Conservation (phyloP, 1,140 invertebrate species). For the Calliopsis andreniformis region DNA sequence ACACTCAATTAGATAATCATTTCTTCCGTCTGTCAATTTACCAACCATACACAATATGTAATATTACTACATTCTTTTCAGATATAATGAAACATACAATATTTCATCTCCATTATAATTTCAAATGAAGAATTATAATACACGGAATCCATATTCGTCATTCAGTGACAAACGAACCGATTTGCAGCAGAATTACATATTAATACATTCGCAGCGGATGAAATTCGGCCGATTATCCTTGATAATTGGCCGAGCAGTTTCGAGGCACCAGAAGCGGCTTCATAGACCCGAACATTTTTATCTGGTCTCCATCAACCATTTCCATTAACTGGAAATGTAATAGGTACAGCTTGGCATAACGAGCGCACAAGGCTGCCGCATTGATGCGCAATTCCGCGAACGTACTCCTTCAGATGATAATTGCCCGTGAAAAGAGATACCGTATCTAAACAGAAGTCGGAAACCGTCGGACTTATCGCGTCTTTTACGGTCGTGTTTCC, state of each 20-base stretch:
- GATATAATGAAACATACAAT: too few species aligned
- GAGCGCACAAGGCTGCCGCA: constrained; percentile 4
- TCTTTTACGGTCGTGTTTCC: background rate
- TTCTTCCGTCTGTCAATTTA: too few species aligned
- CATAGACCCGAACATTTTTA: constrained; percentile 52
- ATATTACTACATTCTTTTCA: too few species aligned
- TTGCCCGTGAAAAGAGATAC: constrained; percentile 38
- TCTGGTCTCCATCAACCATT: constrained; percentile 62
- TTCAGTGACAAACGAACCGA: constrained; percentile 47
- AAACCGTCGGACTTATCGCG: background rate
- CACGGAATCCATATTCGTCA: constrained; percentile 30
- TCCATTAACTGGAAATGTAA: constrained; percentile 69
- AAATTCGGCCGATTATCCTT: constrained; percentile 67
- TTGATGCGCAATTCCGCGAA: constrained; percentile 9
- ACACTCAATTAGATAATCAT: too few species aligned
- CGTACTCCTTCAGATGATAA: constrained; percentile 35
- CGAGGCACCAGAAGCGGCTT: constrained; percentile 67
- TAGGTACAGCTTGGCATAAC: constrained; percentile 51
- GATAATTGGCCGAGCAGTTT: constrained; percentile 63
- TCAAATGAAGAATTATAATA: constrained; percentile 19
- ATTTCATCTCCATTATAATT: too few species aligned
- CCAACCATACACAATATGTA: too few species aligned
- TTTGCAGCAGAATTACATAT: constrained; percentile 59
- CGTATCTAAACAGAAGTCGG: background rate
- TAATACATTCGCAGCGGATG: constrained; percentile 64